These are phyloP conservation scores for Sturnus vulgaris DNA, from an alignment of 2,113 vertebrate species.

Conservation along the genomic window DNA sequence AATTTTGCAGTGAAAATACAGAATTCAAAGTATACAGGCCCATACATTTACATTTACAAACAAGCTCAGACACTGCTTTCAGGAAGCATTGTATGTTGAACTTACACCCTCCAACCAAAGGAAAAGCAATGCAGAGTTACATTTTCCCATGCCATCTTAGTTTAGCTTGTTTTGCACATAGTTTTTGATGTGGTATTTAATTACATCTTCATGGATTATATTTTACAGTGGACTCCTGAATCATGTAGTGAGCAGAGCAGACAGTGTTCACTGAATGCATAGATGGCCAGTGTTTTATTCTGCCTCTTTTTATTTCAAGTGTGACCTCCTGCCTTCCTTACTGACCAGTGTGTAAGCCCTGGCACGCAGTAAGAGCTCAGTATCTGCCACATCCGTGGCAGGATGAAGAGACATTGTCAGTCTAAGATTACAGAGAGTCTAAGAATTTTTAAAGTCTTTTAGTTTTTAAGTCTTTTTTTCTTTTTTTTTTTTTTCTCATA, in stretches of 20 bases:
- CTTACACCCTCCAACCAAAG: not conserved
- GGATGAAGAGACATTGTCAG: not conserved
- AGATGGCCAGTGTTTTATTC: not conserved
- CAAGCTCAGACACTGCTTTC: not conserved
- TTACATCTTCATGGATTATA: not conserved
- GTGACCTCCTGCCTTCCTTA: not conserved
- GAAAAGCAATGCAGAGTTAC: not conserved
- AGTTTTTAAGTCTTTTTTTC: too few species aligned
- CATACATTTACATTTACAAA: not conserved
- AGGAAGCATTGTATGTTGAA: not conserved
- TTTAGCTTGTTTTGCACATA: not conserved
- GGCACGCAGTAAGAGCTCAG: not conserved
- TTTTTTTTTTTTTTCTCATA: not conserved
- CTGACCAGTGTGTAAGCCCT: not conserved
- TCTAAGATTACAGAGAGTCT: not conserved
- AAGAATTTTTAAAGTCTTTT: not conserved
- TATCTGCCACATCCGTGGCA: not conserved
- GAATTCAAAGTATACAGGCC: not conserved
- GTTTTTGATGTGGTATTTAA: conserved; percentile 39
- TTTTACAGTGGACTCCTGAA: not conserved
- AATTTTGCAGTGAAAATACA: not conserved
- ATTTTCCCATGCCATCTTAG: not conserved
- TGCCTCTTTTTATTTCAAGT: not conserved
- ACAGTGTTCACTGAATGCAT: not conserved
- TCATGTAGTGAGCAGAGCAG: not conserved